These are phyloP conservation scores for Entomobrya multifasciata DNA, from an alignment of 2,888 invertebrate genomes.

Conservation along the genomic window DNA sequence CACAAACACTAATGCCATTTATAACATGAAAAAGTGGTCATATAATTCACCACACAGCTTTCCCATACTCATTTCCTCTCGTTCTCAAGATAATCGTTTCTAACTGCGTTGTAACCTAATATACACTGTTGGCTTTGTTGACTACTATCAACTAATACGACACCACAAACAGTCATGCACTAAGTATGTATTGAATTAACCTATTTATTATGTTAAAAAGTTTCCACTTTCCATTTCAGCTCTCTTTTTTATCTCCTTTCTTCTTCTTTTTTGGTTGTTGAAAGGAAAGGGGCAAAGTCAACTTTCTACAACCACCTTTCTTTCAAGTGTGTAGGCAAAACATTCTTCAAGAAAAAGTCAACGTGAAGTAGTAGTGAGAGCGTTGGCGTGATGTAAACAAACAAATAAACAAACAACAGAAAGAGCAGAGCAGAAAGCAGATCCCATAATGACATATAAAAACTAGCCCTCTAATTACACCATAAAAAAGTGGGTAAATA, in stretches of 20 bases:
- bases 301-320: neutral
- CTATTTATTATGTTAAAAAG: slow-evolving; percentile 31
- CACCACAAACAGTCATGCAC: neutral
- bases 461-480: slow-evolving; percentile 18
- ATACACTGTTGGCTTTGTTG: neutral
- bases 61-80: slow-evolving; percentile 57
- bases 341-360: neutral
- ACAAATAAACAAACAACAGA: neutral
- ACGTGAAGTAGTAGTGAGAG: too few relatives aligned
- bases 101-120: slow-evolving; percentile 29
- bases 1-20: slow-evolving; percentile 34
- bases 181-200: neutral
- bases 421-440: neutral
- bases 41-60: slow-evolving; percentile 52
- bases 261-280: neutral
- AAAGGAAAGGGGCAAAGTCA: slow-evolving; percentile 14
- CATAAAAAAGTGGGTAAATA: slow-evolving; percentile 14
- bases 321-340: too few relatives aligned
- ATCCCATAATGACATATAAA: slow-evolving; percentile 35
- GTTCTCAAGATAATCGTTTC: slow-evolving; percentile 42
- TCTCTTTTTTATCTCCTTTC: neutral
- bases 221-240: slow-evolving; percentile 31
- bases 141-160: neutral
- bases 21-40: slow-evolving; percentile 51
- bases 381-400: too few relatives aligned